phyloP scores from a whole-genome alignment of 1,140 invertebrate species.

The Apis laboriosa region DNA sequence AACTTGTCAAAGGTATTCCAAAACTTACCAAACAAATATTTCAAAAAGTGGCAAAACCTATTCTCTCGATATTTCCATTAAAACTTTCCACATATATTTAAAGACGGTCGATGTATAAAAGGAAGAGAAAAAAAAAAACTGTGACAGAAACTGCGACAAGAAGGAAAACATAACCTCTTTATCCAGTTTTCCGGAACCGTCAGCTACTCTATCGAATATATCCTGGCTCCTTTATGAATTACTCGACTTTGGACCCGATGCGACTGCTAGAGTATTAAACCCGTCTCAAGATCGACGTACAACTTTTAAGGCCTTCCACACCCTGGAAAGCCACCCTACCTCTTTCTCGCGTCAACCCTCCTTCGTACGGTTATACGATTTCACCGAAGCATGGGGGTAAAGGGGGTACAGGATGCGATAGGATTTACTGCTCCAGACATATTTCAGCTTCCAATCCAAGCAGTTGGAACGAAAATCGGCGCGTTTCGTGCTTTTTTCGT shows the following conservation, averaged over 20 bases:
- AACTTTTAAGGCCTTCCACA: slow-evolving; percentile 57
- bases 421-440: slow-evolving; percentile 67
- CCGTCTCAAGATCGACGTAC: slow-evolving; percentile 49
- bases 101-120: neutral
- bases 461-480: slow-evolving; percentile 36
- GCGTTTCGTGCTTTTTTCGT: slow-evolving; percentile 32
- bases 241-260: slow-evolving; percentile 48
- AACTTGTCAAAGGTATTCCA: neutral
- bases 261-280: slow-evolving; percentile 66
- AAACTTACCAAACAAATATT: neutral
- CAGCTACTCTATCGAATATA: neutral
- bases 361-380: slow-evolving; percentile 60
- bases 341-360: slow-evolving; percentile 52
- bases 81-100: slow-evolving; percentile 38
- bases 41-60: neutral
- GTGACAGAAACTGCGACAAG: neutral
- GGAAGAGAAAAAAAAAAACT: neutral
- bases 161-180: slow-evolving; percentile 2
- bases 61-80: slow-evolving; percentile 18
- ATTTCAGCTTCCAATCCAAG: slow-evolving; percentile 63
- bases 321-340: neutral
- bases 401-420: slow-evolving; percentile 53
- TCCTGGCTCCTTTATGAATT: slow-evolving; percentile 54
- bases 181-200: slow-evolving; percentile 14
- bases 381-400: slow-evolving; percentile 19